Percentiles rank a stretch among this genome's conserved stretches.
Conservation (phyloP, 2,113 vertebrate genomes). For the Pterocles burchelli region DNA sequence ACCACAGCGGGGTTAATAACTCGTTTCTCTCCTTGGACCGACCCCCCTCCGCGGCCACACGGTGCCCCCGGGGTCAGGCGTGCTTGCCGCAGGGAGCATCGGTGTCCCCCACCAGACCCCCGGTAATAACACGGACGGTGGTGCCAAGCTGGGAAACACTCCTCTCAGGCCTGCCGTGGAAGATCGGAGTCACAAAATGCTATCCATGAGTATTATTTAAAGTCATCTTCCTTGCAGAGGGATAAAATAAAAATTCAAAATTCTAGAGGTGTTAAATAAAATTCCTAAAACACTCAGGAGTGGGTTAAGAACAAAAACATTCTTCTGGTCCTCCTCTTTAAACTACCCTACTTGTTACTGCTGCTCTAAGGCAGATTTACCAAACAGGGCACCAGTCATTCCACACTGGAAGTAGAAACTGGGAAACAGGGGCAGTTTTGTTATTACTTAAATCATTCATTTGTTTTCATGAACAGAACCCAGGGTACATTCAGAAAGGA, state of each 20-base stretch:
- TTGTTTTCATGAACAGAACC: not conserved
- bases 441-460: not conserved
- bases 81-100: not conserved
- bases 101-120: too few species aligned
- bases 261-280: not conserved
- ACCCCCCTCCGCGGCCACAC: not conserved
- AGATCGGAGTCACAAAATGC: too few species aligned
- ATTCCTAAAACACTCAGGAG: not conserved
- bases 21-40: not conserved
- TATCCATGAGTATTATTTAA: accelerated
- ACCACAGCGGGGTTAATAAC: not conserved
- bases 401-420: accelerated
- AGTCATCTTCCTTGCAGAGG: not conserved
- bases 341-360: not conserved
- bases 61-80: too few species aligned
- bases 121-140: accelerated
- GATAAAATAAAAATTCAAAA: not conserved
- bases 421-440: not conserved
- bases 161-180: accelerated
- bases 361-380: not conserved
- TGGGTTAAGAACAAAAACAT: too few species aligned
- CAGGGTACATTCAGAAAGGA: not conserved
- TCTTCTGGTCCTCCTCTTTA: not conserved
- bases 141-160: not conserved
- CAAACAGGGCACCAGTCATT: not conserved